Base-by-base conservation (phyloP, 2,113 vertebrate species). In the Calypte anna region DNA sequence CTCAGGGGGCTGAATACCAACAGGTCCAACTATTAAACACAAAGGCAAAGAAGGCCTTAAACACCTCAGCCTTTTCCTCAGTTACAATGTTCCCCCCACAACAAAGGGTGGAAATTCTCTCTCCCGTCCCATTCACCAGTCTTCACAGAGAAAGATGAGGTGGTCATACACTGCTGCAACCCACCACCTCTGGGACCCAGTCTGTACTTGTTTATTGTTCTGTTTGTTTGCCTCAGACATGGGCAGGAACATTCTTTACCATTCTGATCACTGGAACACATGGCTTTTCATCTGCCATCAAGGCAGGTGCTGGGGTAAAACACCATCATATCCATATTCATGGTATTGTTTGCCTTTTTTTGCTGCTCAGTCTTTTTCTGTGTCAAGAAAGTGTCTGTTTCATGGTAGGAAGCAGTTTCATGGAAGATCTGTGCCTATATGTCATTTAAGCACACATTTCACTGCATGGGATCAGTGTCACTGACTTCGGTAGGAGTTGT, bases 191-290 rank as follows among this genome's bases (percentile, higher is more conserved):
- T 46, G 28, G 15, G 30, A 10, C 8, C 23, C 11, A 33, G 3
- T 1, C 24, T 57, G 8, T 38, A 28, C 22, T 68, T 40, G 9
- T 48, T 48, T 48, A 5, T 61, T n/a, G 5, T 24, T 76, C 14
- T 28, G 8, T 6, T 51, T 66, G 5, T 43, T 53, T 36, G 24
- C 8, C 23, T 28, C 23, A 57, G 43, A 15, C 5, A 30, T 0
- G 1, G 63, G 48, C 2, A 3, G 43, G 31, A 10, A 82, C 5
- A 20, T 72, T 86, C 40, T 23, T 54, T 13, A 58, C 55, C 30
- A 10, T 4, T 1, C 22, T 67, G 28, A 31, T n/a, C 1, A 0
- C 7, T 74, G 22, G 24, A 94, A 51, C 15, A 27, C 9, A 3
- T 18, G 24, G 12, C 3, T 69, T 88, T 87, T 88, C 36, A 27